Percentiles rank a stretch among this genome's conserved stretches.
Evolutionary conservation across 2,797 vertebrate species (phyloP).

Genomic region (Falco cherrug): DNA sequence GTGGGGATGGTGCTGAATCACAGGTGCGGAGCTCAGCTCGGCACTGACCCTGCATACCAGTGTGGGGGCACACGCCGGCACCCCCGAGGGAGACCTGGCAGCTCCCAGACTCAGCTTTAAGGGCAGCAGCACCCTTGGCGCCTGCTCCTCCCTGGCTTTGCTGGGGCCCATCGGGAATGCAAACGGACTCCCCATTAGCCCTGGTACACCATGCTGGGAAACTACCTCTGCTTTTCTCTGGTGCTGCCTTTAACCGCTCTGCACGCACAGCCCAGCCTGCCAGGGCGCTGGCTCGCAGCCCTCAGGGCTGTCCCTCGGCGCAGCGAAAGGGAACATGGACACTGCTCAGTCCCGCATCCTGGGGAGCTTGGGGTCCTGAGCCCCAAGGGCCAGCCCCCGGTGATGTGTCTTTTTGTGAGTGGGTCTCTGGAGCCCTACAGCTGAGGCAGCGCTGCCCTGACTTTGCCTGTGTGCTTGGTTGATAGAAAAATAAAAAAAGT

Average conservation of each 20-base stretch:
- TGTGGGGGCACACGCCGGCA: neutral
- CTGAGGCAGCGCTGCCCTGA: neutral
- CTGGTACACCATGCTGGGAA: neutral
- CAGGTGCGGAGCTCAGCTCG: neutral
- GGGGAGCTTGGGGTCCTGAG: rapidly evolving
- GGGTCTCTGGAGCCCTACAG: neutral
- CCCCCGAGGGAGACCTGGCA: neutral
- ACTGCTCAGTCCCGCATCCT: rapidly evolving
- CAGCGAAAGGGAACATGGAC: rapidly evolving
- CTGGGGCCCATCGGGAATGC: neutral
- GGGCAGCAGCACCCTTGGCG: neutral
- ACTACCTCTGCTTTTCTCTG: neutral
- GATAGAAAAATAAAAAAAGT: conserved; percentile 24
- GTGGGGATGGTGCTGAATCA: neutral
- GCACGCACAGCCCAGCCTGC: rapidly evolving
- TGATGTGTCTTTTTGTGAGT: neutral
- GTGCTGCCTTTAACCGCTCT: neutral
- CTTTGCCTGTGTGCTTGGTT: neutral
- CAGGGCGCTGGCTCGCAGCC: rapidly evolving
- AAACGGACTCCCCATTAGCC: rapidly evolving
- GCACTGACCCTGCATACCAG: neutral
- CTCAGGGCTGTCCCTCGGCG: rapidly evolving
- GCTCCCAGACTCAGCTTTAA: neutral
- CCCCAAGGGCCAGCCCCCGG: neutral
- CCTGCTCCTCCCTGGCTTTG: neutral